These are phyloP conservation scores for Anthoscopus minutus DNA, from an alignment of 2,113 vertebrate genomes.

Conservation along the genomic window DNA sequence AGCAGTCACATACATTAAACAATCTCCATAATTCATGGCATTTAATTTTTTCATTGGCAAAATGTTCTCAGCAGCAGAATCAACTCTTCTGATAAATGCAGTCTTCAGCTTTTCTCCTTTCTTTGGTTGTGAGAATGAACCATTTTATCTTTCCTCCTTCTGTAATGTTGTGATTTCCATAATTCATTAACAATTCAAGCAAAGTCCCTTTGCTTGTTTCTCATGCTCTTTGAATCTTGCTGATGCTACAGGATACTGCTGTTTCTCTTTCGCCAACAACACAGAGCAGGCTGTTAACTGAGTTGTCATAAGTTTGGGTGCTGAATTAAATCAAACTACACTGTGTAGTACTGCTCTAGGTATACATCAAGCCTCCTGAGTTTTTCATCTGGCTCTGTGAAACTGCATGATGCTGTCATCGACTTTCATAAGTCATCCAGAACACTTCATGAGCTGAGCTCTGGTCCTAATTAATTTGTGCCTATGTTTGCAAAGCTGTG, in stretches of 20 bases:
- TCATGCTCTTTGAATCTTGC: neutral
- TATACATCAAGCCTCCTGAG: neutral
- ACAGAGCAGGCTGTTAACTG: neutral
- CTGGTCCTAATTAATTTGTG: neutral
- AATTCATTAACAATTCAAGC: conserved; percentile 10
- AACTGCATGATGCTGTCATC: neutral
- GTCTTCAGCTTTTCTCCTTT: neutral
- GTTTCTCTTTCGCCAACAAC: neutral
- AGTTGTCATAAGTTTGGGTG: neutral
- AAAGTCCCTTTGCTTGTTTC: neutral
- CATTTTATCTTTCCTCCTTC: neutral
- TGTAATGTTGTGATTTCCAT: neutral
- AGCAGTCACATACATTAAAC: neutral
- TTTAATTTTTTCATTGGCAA: conserved; percentile 10
- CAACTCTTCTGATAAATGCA: neutral
- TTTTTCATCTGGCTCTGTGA: neutral
- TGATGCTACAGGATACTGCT: neutral
- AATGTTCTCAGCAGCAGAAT: neutral
- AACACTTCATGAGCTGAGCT: neutral
- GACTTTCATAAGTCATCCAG: neutral
- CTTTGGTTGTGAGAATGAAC: neutral
- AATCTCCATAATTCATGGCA: neutral
- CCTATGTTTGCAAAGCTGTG: neutral
- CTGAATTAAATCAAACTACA: neutral
- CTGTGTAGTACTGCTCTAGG: neutral